These are phyloP conservation scores for Telmatherina bonti DNA, from an alignment of 2,797 vertebrate species.

Conservation along the genomic window DNA sequence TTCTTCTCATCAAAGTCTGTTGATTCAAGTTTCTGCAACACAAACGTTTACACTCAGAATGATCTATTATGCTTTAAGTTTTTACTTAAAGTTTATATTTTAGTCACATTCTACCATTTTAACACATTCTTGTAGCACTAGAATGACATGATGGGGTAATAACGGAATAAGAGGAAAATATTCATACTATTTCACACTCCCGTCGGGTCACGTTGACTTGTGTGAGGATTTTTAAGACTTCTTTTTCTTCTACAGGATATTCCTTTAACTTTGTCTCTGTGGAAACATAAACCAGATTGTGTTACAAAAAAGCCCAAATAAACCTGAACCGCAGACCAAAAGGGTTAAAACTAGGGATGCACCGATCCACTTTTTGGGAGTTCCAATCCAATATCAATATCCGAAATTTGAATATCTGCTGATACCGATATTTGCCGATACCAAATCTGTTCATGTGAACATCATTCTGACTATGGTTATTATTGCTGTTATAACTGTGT, in stretches of 20 bases:
- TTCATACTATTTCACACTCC: conserved; percentile 92
- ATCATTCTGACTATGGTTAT: no score
- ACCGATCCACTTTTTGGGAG: no score
- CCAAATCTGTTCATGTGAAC: no score
- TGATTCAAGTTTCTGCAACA: conserved; percentile 90
- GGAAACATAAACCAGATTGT: neutral
- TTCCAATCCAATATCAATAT: no score
- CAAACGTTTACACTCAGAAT: neutral
- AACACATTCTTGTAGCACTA: neutral
- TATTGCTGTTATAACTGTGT: no score
- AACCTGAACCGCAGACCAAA: neutral
- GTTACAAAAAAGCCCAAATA: neutral
- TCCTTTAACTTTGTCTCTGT: conserved; percentile 91
- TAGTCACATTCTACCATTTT: neutral
- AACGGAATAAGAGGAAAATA: neutral
- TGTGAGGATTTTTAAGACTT: conserved; percentile 91
- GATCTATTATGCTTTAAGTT: no score
- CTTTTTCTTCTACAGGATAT: conserved; percentile 85
- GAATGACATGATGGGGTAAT: neutral
- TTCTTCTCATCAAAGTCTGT: conserved; percentile 96
- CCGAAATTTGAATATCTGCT: no score
- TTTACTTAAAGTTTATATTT: neutral
- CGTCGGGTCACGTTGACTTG: conserved; percentile 94
- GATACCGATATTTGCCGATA: no score
- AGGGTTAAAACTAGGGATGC: neutral